Base-by-base conservation (phyloP, 2,113 vertebrate species). In the Sphyrna mokarran region DNA sequence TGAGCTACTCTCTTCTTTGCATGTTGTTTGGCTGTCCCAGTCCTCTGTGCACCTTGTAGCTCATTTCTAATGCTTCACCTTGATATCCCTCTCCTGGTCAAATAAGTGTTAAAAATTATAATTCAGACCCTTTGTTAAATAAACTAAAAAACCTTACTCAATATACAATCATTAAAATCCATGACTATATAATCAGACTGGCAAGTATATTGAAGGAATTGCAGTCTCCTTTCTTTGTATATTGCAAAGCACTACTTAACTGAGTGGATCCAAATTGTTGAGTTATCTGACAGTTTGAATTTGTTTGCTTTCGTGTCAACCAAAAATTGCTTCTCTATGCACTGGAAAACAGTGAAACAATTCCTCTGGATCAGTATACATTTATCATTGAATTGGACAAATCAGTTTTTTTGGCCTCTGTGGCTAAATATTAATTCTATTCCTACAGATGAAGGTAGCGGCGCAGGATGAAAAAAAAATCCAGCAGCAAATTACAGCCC, bases 401-500 rank as follows among this genome's bases (percentile, higher is more conserved):
- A 3, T 2, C 6, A 61, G 54, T 10, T 16, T 66, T 22, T 63
- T 93, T 2, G 58, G 9, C 23, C 33, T 93, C n/a, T 66, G 89
- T n/a, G n/a, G n/a, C 29, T 93, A 22, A 93, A 54, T 54, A 48
- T 70, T 29, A 43, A 54, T 48, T 69, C 76, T 43, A 69, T 69
- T 96, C 94, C 96, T 78, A 68, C 96, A 99, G 99, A 98, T 98
- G 98, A 99, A 99, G 98, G 98, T 98, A 70, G 97, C 98, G 85
- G 97, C 98, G 96, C 97, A 99, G 80, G 99, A 99, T 96, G 99
- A 99, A 97, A 99, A 98, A 98, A 99, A 98, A 98, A 99, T 99
- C 98, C 99, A 99, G 98, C 99, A 99, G 97, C 99, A 99, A 98
- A 99, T 99, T 96, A 96, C 98, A 98, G 97, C 98, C 96, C 99